These are phyloP conservation scores for Eupithecia centaureata DNA, from an alignment of 2,888 invertebrate species.

Conservation along the genomic window DNA sequence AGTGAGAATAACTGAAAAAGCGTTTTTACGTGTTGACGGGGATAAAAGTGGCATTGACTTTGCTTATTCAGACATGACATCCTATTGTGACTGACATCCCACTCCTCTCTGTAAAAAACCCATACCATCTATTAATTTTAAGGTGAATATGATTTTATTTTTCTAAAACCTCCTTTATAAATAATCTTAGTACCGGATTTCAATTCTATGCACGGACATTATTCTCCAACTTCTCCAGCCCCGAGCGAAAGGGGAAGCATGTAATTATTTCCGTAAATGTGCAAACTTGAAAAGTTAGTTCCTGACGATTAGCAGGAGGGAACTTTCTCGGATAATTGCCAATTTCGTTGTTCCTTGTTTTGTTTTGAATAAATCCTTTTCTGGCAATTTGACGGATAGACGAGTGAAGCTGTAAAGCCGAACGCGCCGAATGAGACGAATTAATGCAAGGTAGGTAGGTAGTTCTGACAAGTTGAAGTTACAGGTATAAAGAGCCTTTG, in stretches of 20 bases:
- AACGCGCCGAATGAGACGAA: not conserved
- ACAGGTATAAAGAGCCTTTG: too few relatives aligned
- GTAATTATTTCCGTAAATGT: conserved; percentile 81
- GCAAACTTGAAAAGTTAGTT: conserved; percentile 69
- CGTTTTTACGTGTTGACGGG: too few relatives aligned
- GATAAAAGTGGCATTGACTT: too few relatives aligned
- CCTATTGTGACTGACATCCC: too few relatives aligned
- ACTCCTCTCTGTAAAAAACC: too few relatives aligned
- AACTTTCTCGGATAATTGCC: conserved; percentile 60
- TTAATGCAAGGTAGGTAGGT: too few relatives aligned
- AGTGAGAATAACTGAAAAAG: too few relatives aligned
- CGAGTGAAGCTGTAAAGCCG: conserved; percentile 7
- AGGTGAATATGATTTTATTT: too few relatives aligned
- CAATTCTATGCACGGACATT: conserved; percentile 4
- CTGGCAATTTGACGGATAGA: conserved; percentile 23
- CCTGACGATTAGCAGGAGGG: conserved; percentile 69
- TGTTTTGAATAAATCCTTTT: conserved; percentile 22
- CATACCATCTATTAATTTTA: too few relatives aligned
- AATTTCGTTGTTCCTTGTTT: conserved; percentile 44
- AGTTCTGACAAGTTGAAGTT: too few relatives aligned
- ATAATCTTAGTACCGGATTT: not conserved
- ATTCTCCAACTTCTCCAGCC: conserved; percentile 32
- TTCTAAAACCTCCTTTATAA: too few relatives aligned
- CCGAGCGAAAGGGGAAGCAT: conserved; percentile 48
- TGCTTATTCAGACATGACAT: too few relatives aligned